Conservation (phyloP, 2,797 vertebrate genomes). For the Eremophila alpestris region DNA sequence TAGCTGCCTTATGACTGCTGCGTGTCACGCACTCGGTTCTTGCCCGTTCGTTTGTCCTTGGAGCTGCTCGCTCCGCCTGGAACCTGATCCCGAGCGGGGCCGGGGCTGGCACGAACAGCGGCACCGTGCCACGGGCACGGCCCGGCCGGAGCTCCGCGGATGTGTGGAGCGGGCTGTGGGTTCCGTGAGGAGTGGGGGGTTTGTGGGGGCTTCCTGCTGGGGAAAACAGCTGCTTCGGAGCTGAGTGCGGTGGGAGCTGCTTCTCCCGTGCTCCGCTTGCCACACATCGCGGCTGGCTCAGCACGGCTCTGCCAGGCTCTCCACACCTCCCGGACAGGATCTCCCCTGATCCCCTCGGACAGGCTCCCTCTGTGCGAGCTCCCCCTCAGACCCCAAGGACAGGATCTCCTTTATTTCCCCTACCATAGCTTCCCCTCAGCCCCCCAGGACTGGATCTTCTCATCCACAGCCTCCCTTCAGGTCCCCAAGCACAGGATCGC, state of each 20-base stretch:
- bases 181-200: fast-evolving
- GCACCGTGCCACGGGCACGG: background rate
- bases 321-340: background rate
- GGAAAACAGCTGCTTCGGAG: background rate
- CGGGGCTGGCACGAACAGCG: background rate
- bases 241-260: fast-evolving
- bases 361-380: background rate
- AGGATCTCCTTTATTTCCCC: background rate
- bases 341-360: background rate
- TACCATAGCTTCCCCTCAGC: fast-evolving
- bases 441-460: background rate
- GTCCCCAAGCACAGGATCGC: background rate
- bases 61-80: constrained; percentile 18
- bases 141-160: background rate
- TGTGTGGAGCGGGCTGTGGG: fast-evolving
- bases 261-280: background rate
- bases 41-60: constrained; percentile 43
- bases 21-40: constrained; percentile 49
- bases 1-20: constrained; percentile 62
- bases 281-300: background rate
- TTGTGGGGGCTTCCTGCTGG: background rate
- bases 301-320: background rate
- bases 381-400: no score
- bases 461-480: background rate
- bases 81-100: background rate